Conservation (phyloP, 2,113 vertebrate genomes). For the Lonchura striata region DNA sequence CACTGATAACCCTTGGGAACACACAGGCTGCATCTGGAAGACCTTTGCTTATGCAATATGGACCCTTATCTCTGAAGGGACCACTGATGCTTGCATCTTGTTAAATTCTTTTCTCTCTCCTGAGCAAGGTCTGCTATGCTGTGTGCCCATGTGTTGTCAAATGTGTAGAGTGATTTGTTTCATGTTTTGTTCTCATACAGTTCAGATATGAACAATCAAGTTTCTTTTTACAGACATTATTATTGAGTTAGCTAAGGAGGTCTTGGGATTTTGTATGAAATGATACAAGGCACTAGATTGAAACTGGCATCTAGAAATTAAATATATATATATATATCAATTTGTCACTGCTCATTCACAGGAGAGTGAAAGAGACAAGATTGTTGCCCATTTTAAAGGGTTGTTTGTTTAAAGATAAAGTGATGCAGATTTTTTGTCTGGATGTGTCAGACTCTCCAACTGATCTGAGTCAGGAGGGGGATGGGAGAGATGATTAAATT, state of each 20-base stretch:
- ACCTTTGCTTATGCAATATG: neutral
- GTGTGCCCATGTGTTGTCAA: neutral
- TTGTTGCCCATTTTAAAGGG: neutral
- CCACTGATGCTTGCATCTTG: neutral
- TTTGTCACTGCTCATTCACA: neutral
- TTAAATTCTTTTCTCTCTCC: neutral
- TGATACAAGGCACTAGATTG: neutral
- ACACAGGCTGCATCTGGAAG: neutral
- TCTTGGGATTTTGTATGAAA: neutral
- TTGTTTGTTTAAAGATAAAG: neutral
- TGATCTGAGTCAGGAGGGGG: neutral
- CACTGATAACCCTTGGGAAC: neutral
- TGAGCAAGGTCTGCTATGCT: neutral
- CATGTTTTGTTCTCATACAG: neutral
- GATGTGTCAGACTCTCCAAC: neutral
- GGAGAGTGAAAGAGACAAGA: neutral
- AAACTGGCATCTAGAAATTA: neutral
- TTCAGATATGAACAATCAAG: neutral
- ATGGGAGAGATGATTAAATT: neutral
- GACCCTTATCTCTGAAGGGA: neutral
- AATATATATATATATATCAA: neutral
- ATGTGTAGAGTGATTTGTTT: neutral
- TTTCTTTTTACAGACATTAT: neutral
- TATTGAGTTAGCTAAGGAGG: neutral
- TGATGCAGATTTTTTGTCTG: rapidly evolving